Base-by-base conservation (phyloP, 2,797 vertebrate genomes). In the Gadopsis bispinosus region DNA sequence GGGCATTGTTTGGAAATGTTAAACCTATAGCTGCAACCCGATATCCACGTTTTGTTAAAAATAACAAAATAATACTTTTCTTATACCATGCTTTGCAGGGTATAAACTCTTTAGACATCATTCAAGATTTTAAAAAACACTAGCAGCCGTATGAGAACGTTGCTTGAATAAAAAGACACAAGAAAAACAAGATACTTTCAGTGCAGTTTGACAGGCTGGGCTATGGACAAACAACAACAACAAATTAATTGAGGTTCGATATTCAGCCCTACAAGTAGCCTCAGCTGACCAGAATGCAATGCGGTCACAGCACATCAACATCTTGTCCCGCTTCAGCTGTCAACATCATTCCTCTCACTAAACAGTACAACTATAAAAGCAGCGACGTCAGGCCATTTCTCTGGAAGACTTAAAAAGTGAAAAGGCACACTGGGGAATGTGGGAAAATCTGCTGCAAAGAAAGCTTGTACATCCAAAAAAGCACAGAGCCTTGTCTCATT, bases 361-460 rank as follows among this genome's bases (percentile, higher is more conserved):
- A 39, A 55, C 53, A 54, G 19, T 7, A 20, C 20, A 59, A 59
- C 31, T 20, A 35, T 35, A 7, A 26, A 26, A 35, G 26, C 31
- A 76, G 20, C 31, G 66, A 39, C 29, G 53, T 77, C 17, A 69
- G 51, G 26, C 69, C 20, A 47, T 8, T 64, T 76, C 45, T 29
- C 19, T 61, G 33, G 17, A 39, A n/a, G 16, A 48, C 10, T 31
- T 31, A 10, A 12, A 11, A 6, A 54, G 5, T 19, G 6, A 74
- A 74, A 69, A 41, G 50, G 26, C n/a, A 69, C 16, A 29, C 22
- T 65, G 63, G 51, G 20, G 55, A 26, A 55, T 39, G 56, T 37
- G 17, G 13, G 37, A 50, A 50, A 39, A 63, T 13, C 10, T 31
- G 13, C 4, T 33, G n/a, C 26, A 22, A 69, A 26, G 7, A 19